Evolutionary conservation across 2,888 invertebrate species (phyloP).

Genomic region (Caenorhabditis sp.): DNA sequence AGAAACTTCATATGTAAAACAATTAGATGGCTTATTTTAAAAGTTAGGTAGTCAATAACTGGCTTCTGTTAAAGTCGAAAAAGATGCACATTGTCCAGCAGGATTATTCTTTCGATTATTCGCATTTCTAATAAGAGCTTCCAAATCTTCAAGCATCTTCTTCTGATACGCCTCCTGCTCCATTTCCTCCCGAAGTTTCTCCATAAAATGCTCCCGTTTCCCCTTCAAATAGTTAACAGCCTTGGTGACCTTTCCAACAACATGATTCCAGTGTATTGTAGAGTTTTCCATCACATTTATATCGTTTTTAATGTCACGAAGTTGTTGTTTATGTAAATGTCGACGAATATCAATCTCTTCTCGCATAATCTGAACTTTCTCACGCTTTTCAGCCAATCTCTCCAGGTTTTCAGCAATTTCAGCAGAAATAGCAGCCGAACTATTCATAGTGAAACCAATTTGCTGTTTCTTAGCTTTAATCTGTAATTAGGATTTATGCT

Average conservation of each 20-base stretch:
- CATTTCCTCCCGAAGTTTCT: constrained; percentile 20
- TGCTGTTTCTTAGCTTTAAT: constrained; percentile 22
- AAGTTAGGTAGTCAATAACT: background rate
- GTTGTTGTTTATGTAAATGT: constrained; percentile 31
- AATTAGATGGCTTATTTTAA: background rate
- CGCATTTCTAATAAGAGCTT: constrained; percentile 18
- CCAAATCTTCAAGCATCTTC: constrained; percentile 34
- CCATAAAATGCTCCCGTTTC: constrained; percentile 13
- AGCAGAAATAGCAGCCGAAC: constrained; percentile 22
- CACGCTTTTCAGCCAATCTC: constrained; percentile 25
- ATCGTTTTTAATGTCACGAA: constrained; percentile 20
- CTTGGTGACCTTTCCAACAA: constrained; percentile 14
- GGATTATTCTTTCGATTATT: background rate
- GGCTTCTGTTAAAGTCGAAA: constrained; percentile 17
- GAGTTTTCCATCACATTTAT: constrained; percentile 12
- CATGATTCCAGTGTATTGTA: constrained; percentile 4
- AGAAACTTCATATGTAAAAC: background rate
- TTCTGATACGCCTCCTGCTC: constrained; percentile 30
- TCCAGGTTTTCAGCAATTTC: constrained; percentile 30
- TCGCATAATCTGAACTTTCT: constrained; percentile 24
- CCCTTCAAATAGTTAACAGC: constrained; percentile 22
- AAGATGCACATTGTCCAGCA: constrained; percentile 10
- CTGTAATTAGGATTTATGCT: background rate
- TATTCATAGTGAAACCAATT: constrained; percentile 25
- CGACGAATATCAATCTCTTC: constrained; percentile 33